A percentile compares a stretch with the other conserved stretches of the same genome.
Conservation (phyloP, 30 jellyfish, hydroid and myxozoan genomes). For the Pelagia noctiluca region DNA sequence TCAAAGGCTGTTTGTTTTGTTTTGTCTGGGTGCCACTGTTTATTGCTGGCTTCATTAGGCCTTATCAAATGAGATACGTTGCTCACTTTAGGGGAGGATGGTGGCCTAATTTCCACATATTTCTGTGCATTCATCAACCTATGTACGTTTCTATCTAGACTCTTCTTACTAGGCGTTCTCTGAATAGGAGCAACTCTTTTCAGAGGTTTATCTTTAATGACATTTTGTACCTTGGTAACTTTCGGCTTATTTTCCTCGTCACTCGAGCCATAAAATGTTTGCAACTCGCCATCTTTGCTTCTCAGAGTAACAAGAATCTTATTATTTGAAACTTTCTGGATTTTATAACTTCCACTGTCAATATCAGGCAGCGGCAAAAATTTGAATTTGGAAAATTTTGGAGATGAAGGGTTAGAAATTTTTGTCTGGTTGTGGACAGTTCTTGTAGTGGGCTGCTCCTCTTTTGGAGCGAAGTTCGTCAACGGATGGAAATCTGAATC, state of each 20-base stretch:
- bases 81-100: no score
- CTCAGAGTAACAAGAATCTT: conserved; percentile 46
- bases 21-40: no score
- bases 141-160: no score
- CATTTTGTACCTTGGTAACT: not conserved
- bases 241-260: not conserved
- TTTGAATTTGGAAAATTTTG: conserved; percentile 20
- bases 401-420: not conserved
- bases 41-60: no score
- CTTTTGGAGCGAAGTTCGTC: no score
- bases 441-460: not conserved
- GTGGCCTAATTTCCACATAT: no score
- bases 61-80: no score
- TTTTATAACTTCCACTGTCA: conserved; percentile 60
- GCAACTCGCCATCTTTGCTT: conserved; percentile 56
- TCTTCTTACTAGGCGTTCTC: not conserved
- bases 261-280: conserved; percentile 46
- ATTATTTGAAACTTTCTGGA: conserved; percentile 23
- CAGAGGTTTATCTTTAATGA: not conserved
- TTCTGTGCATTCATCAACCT: no score
- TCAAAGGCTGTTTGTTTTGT: no score
- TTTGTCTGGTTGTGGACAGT: not conserved
- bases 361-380: conserved; percentile 43
- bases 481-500: no score
- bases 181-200: not conserved